phyloP scores from a whole-genome alignment of 2,888 invertebrate genomes.

The Phyto melanocephala region DNA sequence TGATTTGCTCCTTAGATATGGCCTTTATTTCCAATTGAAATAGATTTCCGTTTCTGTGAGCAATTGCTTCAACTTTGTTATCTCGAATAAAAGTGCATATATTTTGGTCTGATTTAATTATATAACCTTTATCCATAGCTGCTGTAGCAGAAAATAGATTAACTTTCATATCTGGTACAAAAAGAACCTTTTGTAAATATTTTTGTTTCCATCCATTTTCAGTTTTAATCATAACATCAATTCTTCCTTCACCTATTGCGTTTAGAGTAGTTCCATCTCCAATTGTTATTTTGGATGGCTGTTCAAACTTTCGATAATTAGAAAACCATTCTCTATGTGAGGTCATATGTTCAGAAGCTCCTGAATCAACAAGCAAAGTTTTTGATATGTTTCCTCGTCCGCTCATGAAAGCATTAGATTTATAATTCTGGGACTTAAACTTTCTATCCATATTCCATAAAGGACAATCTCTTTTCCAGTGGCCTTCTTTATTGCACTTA shows the following conservation, averaged over 20 bases:
- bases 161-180: constrained; percentile 26
- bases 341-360: not conserved
- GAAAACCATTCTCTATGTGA: constrained; percentile 2
- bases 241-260: not conserved
- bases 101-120: too few species aligned
- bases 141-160: constrained; percentile 40
- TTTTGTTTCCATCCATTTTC: not conserved
- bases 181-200: constrained; percentile 22
- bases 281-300: not conserved
- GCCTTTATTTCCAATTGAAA: not conserved
- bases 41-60: not conserved
- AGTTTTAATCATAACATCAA: not conserved
- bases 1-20: not conserved
- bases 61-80: not conserved
- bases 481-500: constrained; percentile 9
- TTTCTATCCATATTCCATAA: constrained; percentile 1
- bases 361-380: not conserved
- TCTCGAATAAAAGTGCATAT: too few species aligned
- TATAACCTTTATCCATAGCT: constrained; percentile 23
- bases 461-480: constrained; percentile 15
- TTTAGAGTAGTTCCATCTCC: not conserved
- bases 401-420: constrained; percentile 3
- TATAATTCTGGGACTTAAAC: not conserved
- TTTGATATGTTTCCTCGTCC: not conserved
- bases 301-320: not conserved